These are phyloP conservation scores for Troides oblongomaculatus DNA, from an alignment of 2,888 invertebrate species.

Conservation along the genomic window DNA sequence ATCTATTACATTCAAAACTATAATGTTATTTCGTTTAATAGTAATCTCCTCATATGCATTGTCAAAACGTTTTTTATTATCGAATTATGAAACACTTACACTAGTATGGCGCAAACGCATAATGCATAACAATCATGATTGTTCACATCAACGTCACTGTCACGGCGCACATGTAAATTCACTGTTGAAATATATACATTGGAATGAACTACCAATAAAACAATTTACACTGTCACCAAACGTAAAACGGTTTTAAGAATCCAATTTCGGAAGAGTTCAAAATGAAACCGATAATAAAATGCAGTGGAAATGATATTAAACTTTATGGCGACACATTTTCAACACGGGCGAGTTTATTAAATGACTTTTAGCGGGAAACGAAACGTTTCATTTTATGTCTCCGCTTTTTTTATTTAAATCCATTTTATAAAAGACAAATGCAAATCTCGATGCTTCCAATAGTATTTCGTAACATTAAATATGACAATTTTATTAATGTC, in stretches of 20 bases:
- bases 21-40: not conserved
- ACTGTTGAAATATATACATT: slow-evolving; percentile 14
- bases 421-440: not conserved
- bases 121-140: not conserved
- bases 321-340: slow-evolving; percentile 24
- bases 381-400: slow-evolving; percentile 10
- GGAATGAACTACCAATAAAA: slow-evolving; percentile 4
- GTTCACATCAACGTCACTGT: slow-evolving; percentile 1
- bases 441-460: not conserved
- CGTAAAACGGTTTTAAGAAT: slow-evolving; percentile 15
- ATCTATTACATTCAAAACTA: too few relatives aligned
- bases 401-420: not conserved
- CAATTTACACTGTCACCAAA: slow-evolving; percentile 8
- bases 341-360: slow-evolving; percentile 16
- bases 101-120: not conserved
- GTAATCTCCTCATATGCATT: too few relatives aligned
- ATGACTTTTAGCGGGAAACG: slow-evolving; percentile 25
- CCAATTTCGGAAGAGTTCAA: slow-evolving; percentile 21
- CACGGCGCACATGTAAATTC: not conserved
- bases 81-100: too few relatives aligned
- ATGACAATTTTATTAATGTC: not conserved
- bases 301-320: slow-evolving; percentile 16
- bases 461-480: not conserved
- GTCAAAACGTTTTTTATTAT: too few relatives aligned
- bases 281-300: slow-evolving; percentile 24